Evolutionary conservation across 2,888 invertebrate species (phyloP), one percentile per base, ranked within the genome.

Genomic region (Dasypogon diadema): DNA sequence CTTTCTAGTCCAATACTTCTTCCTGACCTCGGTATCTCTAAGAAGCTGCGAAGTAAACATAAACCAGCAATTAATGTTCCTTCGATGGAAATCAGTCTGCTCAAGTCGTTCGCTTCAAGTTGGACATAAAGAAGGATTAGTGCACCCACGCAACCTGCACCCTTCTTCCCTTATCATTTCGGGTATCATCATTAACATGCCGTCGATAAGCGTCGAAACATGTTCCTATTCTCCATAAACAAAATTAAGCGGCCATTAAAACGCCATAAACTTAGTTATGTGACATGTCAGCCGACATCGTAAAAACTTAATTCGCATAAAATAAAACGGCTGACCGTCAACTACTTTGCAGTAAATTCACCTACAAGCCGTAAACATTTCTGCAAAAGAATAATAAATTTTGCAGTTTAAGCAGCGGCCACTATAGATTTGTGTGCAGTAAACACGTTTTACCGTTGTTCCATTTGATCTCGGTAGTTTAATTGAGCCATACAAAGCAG

Each of bases 231-330:
- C 83, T 81, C 82, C 84, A 85, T 85, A 85, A 85, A 85, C 85
- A 85, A 85, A 85, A 85, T 85, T 84, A 85, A 85, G 84, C 85
- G 85, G 83, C 85, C 85, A 85, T 85, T 85, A 85, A 85, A 85
- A 84, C 84, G 85, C 85, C 84, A 85, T 85, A 85, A 85, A 85
- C 83, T 83, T 83, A 82, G 82, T 82, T 83, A 81, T 82, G 81
- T 81, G 80, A 80, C 80, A 79, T 78, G 77, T 46, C 42, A 76
- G 79, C 77, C 80, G 60, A 65, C 54, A 76, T 79, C 79, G 79
- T 79, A 78, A 79, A 79, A 79, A 77, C 78, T 79, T 79, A 79
- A 79, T 79, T 78, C 79, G 79, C 77, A 76, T 77, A 79, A 79
- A 79, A 76, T 75, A 77, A 75, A 74, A 70, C 75, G 56, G 73